Evolutionary conservation across 1,140 invertebrate genomes (phyloP), one percentile per base, ranked within the genome.

Genomic region (Lordiphosa stackelbergi): DNA sequence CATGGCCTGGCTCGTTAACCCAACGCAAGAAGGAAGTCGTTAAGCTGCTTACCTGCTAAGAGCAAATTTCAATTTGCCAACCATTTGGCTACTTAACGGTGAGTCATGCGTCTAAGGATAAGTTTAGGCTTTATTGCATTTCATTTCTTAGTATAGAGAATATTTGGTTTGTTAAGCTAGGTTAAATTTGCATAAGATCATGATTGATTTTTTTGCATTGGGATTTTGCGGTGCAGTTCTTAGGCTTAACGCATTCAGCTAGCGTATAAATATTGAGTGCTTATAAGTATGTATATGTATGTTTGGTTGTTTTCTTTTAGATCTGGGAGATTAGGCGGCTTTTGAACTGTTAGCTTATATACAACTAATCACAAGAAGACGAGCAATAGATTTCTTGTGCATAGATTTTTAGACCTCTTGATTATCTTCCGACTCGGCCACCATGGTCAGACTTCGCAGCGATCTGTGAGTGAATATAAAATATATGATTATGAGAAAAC

Each of bases 371-470:
- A 77, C 77, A 84, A 83, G 77, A 83, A 70, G 64, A 53, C 66
- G 64, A 56, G 37, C 41, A 55, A 65, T 59, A 59, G 54, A 62
- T 56, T 31, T 58, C 60, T 63, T 71, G 68, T 63, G 64, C 51
- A 37, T 51, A 24, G 11, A 22, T 11, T 46, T 47, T 60, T 69
- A 81, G 56, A 81, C 77, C 72, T 83, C 77, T 74, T 81, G 77
- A 46, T 83, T 81, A 53, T 83, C 77, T 62, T 84, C 74, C 10
- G 79, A 74, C 64, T 86, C 84, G 53, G 66, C 79, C 51, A 85
- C 85, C 69, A 85, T 85, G 58, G 75, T 86, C 51, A 86, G 79
- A 74, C 85, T 86, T 63, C 85, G 79, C 68, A 86, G 66, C 43
- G 85, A 86, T 86, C 85, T 86, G 62, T 53, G 37, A 22, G 5